phyloP scores from a whole-genome alignment of 2,888 invertebrate species.

The Monopis laevigella region DNA sequence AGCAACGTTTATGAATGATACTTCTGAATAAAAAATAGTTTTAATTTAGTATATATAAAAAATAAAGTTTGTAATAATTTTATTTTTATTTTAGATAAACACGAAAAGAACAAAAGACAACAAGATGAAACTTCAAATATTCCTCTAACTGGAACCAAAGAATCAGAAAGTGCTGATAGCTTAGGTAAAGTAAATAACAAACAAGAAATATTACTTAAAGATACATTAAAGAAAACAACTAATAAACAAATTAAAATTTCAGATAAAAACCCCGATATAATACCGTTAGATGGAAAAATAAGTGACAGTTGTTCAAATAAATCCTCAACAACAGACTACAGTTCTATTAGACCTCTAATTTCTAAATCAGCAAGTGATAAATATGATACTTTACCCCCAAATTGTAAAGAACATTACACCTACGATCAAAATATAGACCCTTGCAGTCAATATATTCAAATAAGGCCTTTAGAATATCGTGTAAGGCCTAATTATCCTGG shows the following conservation, averaged over 20 bases:
- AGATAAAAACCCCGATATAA: conserved; percentile 63
- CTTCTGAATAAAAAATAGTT: too few relatives aligned
- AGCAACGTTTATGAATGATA: too few relatives aligned
- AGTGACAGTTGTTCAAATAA: conserved; percentile 57
- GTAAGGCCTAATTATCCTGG: conserved; percentile 37
- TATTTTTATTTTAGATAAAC: conserved; percentile 33
- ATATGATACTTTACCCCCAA: conserved; percentile 33
- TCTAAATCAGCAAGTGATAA: conserved; percentile 45
- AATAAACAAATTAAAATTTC: conserved; percentile 21
- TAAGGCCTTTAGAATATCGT: conserved; percentile 45
- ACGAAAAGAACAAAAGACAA: conserved; percentile 46
- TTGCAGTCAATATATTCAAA: conserved; percentile 51
- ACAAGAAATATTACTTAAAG: too few relatives aligned
- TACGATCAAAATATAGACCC: conserved; percentile 48
- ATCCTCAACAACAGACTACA: conserved; percentile 54
- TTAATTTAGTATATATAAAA: too few relatives aligned
- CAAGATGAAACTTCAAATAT: conserved; percentile 57
- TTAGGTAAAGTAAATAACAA: conserved; percentile 40
- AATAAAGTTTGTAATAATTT: too few relatives aligned
- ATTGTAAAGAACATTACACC: conserved; percentile 34
- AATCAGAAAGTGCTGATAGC: conserved; percentile 57
- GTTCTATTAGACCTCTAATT: conserved; percentile 48
- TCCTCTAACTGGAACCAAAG: conserved; percentile 51
- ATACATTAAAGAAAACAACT: neutral
- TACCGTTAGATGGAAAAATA: conserved; percentile 57